Evolutionary conservation across 2,797 vertebrate species (phyloP), one percentile per base, ranked within the genome.

Genomic region (Florisuga fusca): DNA sequence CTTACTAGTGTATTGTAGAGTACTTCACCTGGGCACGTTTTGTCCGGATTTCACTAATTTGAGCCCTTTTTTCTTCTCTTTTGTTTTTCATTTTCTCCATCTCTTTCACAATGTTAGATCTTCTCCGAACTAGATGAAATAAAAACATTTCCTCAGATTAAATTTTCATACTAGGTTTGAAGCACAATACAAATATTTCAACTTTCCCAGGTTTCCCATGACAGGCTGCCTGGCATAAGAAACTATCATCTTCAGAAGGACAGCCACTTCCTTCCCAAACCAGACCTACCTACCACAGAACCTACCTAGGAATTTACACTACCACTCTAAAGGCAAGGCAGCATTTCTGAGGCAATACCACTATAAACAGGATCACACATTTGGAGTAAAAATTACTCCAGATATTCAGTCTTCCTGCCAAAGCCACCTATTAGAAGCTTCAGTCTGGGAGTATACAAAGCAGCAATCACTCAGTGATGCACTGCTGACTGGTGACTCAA

Each of bases 11-110:
- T 54, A 59, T 77, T 77, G 59, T 16, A 74, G 46, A 50, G 20
- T 94, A 95, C 92, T 78, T 59, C 87, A 99, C 99, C 98, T 99
- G 99, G 22, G 98, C 98, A 94, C 97, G 98, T 94, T 99, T 99
- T 62, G 90, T 94, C 82, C 98, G 98, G 74, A 95, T 90, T 77
- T 99, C 99, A 14, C 93, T 92, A 19, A 98, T 98, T 87, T 99
- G 99, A 57, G 97, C 96, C 64, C 95, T 97, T 94, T 98, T 96
- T 17, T 99, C 99, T 96, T 98, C 94, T 75, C 99, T 98, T 94
- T 99, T 99, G 96, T 29, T 99, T 94, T 97, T 97, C 97, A 97
- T 97, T 97, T 98, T 99, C 96, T 98, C 98, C 85, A 98, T 96
- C 86, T 99, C 98, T 87, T 97, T 98, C 18, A 98, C 96, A 69